These are phyloP conservation scores for Rhizoglyphus robini DNA, from an alignment of 1,140 invertebrate genomes.

Conservation along the genomic window DNA sequence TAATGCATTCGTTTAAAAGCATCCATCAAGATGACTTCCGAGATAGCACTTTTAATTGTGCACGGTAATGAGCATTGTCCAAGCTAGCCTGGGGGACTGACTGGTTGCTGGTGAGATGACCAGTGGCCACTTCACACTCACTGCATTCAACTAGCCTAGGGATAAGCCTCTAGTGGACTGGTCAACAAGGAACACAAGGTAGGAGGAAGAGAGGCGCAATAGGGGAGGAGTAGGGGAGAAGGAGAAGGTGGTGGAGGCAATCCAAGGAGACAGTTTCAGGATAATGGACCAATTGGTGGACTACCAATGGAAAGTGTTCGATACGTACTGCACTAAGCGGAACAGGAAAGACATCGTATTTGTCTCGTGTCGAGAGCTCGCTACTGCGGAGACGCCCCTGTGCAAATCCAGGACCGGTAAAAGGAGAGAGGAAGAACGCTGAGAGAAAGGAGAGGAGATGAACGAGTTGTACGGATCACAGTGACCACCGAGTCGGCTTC, in stretches of 20 bases:
- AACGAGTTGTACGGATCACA: background rate
- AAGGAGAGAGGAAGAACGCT: background rate
- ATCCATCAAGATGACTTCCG: too few relatives aligned
- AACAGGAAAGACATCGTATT: conserved; percentile 23
- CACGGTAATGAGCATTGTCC: too few relatives aligned
- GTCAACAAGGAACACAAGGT: too few relatives aligned
- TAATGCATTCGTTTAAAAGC: too few relatives aligned
- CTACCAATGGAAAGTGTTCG: background rate
- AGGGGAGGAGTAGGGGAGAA: too few relatives aligned
- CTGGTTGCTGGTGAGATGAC: too few relatives aligned
- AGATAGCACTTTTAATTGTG: too few relatives aligned
- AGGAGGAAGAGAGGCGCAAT: too few relatives aligned
- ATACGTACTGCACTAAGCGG: conserved; percentile 24
- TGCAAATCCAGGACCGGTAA: conserved; percentile 15
- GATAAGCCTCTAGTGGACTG: too few relatives aligned
- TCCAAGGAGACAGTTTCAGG: background rate
- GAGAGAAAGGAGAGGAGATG: background rate
- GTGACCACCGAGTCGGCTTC: background rate
- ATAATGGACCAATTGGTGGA: background rate
- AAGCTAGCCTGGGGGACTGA: too few relatives aligned
- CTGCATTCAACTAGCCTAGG: too few relatives aligned
- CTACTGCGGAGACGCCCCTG: conserved; percentile 13
- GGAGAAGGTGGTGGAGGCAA: background rate
- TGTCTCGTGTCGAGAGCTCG: conserved; percentile 19
- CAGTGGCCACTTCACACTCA: too few relatives aligned